Evolutionary conservation across 2,113 vertebrate genomes (phyloP), one percentile per base, ranked within the genome.

Genomic region (Meriones unguiculatus): DNA sequence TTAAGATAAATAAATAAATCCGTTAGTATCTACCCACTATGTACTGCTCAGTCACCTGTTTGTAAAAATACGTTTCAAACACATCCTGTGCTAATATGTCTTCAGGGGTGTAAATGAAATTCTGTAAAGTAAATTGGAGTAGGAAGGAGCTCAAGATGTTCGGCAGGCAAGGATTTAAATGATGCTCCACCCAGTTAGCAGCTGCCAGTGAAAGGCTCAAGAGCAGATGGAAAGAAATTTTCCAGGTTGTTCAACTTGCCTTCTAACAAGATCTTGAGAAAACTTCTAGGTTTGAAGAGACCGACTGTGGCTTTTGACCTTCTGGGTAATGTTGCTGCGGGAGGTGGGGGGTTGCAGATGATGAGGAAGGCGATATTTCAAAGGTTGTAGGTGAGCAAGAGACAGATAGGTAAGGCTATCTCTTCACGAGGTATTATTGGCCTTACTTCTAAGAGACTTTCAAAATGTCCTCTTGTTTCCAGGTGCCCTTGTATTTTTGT

Each of bases 201-300:
- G 90, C 92, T 97, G 85, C 85, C 95, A 94, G 81, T n/a, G 32
- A 78, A 54, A 35, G 90, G 54, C 87, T 96, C 80, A 57, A 81
- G 80, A 94, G 85, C 96, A 95, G 67, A 88, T 92, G 94, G 96
- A 35, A 38, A 82, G 85, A 97, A 86, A 59, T 9, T 41, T 9
- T 88, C 76, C 95, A 95, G 80, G 52, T 92, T 86, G 38, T 70
- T 88, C 65, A 87, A 75, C 38, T 81, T 0, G 0, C 72, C 88
- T 97, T 94, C 96, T 88, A 95, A 50, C 65, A 95, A 75, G 35
- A 50, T 15, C 76, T 76, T 50, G 35, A 88, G 70, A 94, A 87
- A 54, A 20, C 52, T 85, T 91, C 89, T 69, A 94, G 91, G 87
- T 77, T 91, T 69, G 59, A 59, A 85, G 50, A 77, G 41, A 72